A percentile compares a stretch with the other conserved stretches of the same genome.
These are phyloP conservation scores for Neotoma lepida DNA, from an alignment of 2,113 vertebrate genomes.

Conservation along the genomic window DNA sequence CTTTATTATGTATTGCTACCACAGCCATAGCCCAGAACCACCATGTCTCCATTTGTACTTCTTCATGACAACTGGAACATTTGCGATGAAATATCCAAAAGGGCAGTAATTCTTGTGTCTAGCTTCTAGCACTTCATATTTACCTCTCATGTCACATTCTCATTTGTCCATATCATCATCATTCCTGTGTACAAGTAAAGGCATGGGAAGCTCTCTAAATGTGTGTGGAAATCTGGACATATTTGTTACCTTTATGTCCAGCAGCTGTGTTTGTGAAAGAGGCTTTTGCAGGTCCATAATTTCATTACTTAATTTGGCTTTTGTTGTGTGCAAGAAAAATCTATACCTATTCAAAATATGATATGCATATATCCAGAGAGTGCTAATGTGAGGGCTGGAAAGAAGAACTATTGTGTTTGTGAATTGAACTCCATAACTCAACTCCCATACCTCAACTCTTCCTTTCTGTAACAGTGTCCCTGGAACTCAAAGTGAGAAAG, in stretches of 20 bases:
- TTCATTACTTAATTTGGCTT: not conserved
- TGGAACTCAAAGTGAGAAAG: not conserved
- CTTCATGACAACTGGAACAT: not conserved
- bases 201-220: not conserved
- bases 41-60: not conserved
- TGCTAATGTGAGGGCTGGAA: not conserved
- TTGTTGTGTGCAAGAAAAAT: not conserved
- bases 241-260: not conserved
- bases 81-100: not conserved
- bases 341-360: not conserved
- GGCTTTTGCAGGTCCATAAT: not conserved
- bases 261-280: not conserved
- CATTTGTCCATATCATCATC: not conserved
- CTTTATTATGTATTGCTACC: slow-evolving; percentile 15
- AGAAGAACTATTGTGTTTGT: not conserved
- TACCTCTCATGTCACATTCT: not conserved
- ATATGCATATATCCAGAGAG: not conserved
- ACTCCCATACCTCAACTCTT: not conserved
- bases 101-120: not conserved
- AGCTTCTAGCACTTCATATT: not conserved
- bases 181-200: not conserved
- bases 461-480: not conserved
- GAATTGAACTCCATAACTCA: not conserved
- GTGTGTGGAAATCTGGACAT: not conserved
- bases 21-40: not conserved